These are phyloP conservation scores for Drosophila neocordata DNA, from an alignment of 1,140 invertebrate genomes.

Conservation along the genomic window DNA sequence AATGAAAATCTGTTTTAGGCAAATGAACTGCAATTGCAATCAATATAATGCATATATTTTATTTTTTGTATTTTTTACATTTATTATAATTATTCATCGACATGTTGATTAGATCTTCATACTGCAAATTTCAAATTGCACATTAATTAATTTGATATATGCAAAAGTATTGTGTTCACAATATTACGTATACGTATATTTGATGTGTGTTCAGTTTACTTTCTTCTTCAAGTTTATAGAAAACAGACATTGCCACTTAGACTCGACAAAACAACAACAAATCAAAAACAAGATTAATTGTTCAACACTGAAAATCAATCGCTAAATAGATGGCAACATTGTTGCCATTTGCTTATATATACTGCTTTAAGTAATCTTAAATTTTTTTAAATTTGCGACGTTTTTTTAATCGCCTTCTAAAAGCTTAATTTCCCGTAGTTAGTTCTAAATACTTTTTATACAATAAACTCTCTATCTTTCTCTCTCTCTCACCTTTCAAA, in stretches of 20 bases:
- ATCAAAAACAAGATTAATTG: too few relatives aligned
- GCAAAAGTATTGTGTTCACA: not conserved
- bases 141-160: not conserved
- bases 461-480: too few relatives aligned
- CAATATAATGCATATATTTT: conserved; percentile 20
- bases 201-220: not conserved
- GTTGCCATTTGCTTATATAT: too few relatives aligned
- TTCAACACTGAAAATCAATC: too few relatives aligned
- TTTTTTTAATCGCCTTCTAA: not conserved
- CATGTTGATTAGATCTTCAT: conserved; percentile 32
- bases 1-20: conserved; percentile 39
- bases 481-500: too few relatives aligned
- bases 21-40: conserved; percentile 46
- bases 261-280: too few relatives aligned
- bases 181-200: too few relatives aligned
- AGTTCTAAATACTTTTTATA: not conserved
- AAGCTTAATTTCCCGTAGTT: not conserved
- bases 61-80: conserved; percentile 22
- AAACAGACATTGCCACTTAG: too few relatives aligned
- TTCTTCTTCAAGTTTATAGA: too few relatives aligned
- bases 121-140: not conserved
- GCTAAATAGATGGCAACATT: not conserved
- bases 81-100: conserved; percentile 47
- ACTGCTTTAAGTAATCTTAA: too few relatives aligned
- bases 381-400: too few relatives aligned